Percentiles rank a stretch among this genome's conserved stretches.
phyloP scores from a whole-genome alignment of 2,888 invertebrate species.

The Psococerastis gibbosa region DNA sequence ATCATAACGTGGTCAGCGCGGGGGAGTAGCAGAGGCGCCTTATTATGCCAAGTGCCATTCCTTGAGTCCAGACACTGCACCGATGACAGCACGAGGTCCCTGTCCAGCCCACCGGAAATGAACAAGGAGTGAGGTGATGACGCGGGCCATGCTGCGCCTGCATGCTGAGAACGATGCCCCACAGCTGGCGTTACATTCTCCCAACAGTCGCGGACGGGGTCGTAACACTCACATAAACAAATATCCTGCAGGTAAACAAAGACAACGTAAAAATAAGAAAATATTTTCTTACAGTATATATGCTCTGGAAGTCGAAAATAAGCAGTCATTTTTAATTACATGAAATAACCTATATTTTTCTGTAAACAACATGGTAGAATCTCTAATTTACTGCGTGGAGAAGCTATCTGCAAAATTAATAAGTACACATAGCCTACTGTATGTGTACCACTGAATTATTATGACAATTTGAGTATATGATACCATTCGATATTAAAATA shows the following conservation, averaged over 20 bases:
- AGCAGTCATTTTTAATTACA: too few relatives aligned
- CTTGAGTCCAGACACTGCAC: conserved; percentile 30
- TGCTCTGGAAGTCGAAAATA: too few relatives aligned
- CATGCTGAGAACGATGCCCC: conserved; percentile 39
- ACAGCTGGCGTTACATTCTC: conserved; percentile 33
- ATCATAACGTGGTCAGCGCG: conserved; percentile 46
- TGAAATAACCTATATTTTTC: too few relatives aligned
- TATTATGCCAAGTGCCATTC: conserved; percentile 32
- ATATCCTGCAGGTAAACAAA: not conserved
- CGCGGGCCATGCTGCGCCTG: conserved; percentile 28
- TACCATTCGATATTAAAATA: too few relatives aligned
- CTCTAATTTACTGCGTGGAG: too few relatives aligned
- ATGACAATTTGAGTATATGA: too few relatives aligned
- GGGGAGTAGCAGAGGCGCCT: conserved; percentile 35
- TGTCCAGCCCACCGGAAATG: conserved; percentile 36
- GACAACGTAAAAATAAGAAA: too few relatives aligned
- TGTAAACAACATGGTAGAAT: too few relatives aligned
- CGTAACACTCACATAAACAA: conserved; percentile 35
- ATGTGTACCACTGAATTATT: too few relatives aligned
- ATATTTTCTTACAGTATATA: too few relatives aligned
- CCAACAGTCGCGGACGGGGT: conserved; percentile 37
- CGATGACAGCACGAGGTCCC: conserved; percentile 29
- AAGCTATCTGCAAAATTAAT: too few relatives aligned
- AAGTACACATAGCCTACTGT: too few relatives aligned
- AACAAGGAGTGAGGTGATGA: conserved; percentile 24